Evolutionary conservation across 2,888 invertebrate genomes (phyloP), one percentile per base, ranked within the genome.

Genomic region (Platypus cylindrus): DNA sequence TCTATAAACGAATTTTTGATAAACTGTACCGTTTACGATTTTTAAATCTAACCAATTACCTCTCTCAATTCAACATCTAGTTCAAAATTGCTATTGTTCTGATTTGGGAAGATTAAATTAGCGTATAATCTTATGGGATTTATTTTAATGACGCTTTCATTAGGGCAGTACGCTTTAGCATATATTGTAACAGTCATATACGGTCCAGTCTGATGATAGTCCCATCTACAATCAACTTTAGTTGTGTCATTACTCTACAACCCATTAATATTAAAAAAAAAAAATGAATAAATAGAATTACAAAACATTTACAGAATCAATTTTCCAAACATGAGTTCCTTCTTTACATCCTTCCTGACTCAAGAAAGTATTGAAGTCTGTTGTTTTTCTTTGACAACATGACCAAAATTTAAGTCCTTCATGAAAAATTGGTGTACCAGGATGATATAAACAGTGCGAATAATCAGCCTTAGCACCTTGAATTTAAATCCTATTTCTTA

Each of bases 401-500:
- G 91, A 83, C 95, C 95, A 97, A 61, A 77, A 97, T 59, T 97
- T 97, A 57, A 94, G 66, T 1, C 94, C 95, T 66, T 97, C 95
- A 51, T 97, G 95, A 59, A 97, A 97, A 31, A 97, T 73, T 0
- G 95, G 90, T 23, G 70, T 71, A 1, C 95, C 95, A 1, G 89
- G 78, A 64, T 97, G 95, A 62, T 83, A 68, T 29, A 67, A 65
- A 56, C 95, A 95, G 31, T 66, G 58, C 12, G 66, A 65, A 3
- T 65, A 55, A 48, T 82, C 70, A 9, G 72, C 70, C 30, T 73
- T 59, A 2, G 73, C 67, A 4, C 78, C 79, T 40, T 24, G 12
- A 20, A 20, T 20, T 20, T 7, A 20, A 20, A 20, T 9, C 5
- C 9, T 20, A 5, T 20, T 5, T 20, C 20, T 9, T 20, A 20